phyloP scores from a whole-genome alignment of 1,140 invertebrate species.

The Pseudomyrmex concolor region DNA sequence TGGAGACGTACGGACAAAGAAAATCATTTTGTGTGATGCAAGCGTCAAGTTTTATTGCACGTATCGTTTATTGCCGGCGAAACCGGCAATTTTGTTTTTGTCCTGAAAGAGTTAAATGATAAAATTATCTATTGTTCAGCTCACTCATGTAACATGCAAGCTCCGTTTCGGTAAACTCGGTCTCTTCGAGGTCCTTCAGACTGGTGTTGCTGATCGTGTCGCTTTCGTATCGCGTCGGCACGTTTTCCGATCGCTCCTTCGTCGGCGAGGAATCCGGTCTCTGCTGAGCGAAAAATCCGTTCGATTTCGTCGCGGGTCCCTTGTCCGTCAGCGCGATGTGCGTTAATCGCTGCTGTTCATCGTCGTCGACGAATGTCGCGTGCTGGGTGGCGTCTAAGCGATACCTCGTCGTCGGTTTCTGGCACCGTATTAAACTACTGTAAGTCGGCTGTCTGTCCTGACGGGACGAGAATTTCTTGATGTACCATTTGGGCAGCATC shows the following conservation, averaged over 20 bases:
- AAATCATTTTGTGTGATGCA: too few relatives aligned
- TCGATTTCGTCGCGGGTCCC: slow-evolving; percentile 6
- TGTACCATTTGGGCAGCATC: slow-evolving; percentile 83
- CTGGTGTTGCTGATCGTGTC: slow-evolving; percentile 90
- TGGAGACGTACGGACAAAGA: too few relatives aligned
- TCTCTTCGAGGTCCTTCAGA: slow-evolving; percentile 88
- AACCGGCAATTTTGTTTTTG: too few relatives aligned
- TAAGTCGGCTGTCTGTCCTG: slow-evolving; percentile 75
- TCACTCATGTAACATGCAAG: slow-evolving; percentile 88
- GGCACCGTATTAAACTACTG: slow-evolving; percentile 77
- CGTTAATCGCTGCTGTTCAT: slow-evolving; percentile 76
- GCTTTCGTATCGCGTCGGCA: slow-evolving; percentile 69
- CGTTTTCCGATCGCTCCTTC: slow-evolving; percentile 42
- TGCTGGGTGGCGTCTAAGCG: slow-evolving; percentile 57
- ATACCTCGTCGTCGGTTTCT: slow-evolving; percentile 65
- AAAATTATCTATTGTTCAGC: slow-evolving; percentile 84
- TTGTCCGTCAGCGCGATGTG: slow-evolving; percentile 18
- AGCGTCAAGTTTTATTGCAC: too few relatives aligned
- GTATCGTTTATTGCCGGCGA: too few relatives aligned
- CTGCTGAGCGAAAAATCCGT: slow-evolving; percentile 70
- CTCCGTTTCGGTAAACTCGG: slow-evolving; percentile 88
- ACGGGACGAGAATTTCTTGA: slow-evolving; percentile 72
- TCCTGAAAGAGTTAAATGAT: slow-evolving; percentile 71
- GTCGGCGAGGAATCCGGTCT: slow-evolving; percentile 51
- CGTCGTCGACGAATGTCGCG: slow-evolving; percentile 71